Percentiles rank a stretch among this genome's conserved stretches.
Evolutionary conservation across 2,113 vertebrate genomes (phyloP).

Genomic region (Hippocampus mohnikei): DNA sequence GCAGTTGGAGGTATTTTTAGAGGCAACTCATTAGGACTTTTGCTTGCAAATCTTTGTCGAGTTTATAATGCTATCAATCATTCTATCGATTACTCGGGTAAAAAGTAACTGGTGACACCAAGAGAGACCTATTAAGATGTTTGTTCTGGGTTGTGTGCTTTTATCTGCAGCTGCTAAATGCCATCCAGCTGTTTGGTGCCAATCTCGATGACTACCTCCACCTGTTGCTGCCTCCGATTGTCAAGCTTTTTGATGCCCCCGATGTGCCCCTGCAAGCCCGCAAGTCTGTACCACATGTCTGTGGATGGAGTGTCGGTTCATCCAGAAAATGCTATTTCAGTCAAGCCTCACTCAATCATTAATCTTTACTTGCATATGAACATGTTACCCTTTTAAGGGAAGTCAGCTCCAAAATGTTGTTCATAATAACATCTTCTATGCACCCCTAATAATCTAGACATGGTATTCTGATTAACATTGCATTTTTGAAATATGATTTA

Average conservation of each 20-base stretch:
- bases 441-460: too few species aligned
- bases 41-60: background rate
- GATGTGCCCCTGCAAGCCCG: constrained; percentile 87
- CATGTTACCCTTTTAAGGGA: too few species aligned
- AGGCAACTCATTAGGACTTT: too few species aligned
- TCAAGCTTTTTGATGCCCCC: constrained; percentile 92
- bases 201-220: constrained; percentile 98
- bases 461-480: too few species aligned
- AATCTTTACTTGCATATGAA: too few species aligned
- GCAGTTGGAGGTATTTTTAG: background rate
- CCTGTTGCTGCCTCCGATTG: constrained; percentile 90
- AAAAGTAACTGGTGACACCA: background rate
- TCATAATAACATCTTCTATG: too few species aligned
- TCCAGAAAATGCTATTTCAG: background rate
- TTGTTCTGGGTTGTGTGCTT: constrained; percentile 22
- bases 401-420: too few species aligned
- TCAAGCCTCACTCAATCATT: background rate
- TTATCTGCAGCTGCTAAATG: constrained; percentile 82
- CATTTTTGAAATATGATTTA: too few species aligned
- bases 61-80: background rate
- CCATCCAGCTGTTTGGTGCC: constrained; percentile 96
- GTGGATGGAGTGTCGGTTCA: background rate
- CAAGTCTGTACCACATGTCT: constrained; percentile 78
- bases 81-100: background rate
- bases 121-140: constrained; percentile 37